phyloP scores from a whole-genome alignment of 1,140 invertebrate species.

The Solenopsis fugax region DNA sequence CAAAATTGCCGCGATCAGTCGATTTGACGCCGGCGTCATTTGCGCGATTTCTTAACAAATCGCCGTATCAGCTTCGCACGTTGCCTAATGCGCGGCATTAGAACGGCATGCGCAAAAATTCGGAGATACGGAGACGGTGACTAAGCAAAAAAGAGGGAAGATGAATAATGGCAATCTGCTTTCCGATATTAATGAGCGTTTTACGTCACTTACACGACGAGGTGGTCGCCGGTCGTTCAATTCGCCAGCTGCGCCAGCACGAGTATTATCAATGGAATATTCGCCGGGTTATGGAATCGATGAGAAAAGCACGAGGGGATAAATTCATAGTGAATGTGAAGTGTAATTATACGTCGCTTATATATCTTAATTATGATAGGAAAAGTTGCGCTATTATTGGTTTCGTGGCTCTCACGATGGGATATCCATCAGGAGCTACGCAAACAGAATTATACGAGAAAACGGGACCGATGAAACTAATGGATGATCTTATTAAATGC shows the following conservation, averaged over 20 bases:
- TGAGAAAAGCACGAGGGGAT: constrained; percentile 10
- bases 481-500: constrained; percentile 28
- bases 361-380: not conserved
- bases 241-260: constrained; percentile 1
- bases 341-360: not conserved
- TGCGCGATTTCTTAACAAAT: constrained; percentile 46
- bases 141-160: constrained; percentile 31
- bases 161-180: constrained; percentile 49
- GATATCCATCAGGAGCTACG: not conserved
- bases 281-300: not conserved
- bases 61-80: constrained; percentile 28
- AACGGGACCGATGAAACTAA: constrained; percentile 18
- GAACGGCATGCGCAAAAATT: constrained; percentile 47
- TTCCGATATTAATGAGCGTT: constrained; percentile 51
- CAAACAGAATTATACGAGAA: not conserved
- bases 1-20: constrained; percentile 28
- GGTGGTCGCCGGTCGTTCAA: not conserved
- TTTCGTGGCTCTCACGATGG: not conserved
- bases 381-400: not conserved
- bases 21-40: constrained; percentile 44
- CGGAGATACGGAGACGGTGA: constrained; percentile 44
- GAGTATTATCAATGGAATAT: constrained; percentile 22
- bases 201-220: constrained; percentile 36
- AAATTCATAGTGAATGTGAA: constrained; percentile 8
- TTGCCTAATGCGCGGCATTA: constrained; percentile 45